Percentiles rank a stretch among this genome's conserved stretches.
These are phyloP conservation scores for Brachionus asplanchnoidis DNA, from an alignment of 1,140 invertebrate genomes.

Conservation along the genomic window DNA sequence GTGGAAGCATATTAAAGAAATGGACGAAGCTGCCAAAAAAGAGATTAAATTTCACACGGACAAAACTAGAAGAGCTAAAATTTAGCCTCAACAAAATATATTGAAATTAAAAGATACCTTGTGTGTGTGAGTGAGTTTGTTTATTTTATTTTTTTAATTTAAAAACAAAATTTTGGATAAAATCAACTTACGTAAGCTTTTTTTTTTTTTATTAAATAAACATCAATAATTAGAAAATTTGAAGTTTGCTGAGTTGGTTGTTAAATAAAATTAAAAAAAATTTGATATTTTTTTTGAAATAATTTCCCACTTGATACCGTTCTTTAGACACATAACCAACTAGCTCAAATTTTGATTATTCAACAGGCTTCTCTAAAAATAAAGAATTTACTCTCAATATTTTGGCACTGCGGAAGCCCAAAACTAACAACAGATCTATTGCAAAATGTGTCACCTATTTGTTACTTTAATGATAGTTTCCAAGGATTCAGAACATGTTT, in stretches of 20 bases:
- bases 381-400: background rate
- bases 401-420: background rate
- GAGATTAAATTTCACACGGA: background rate
- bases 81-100: background rate
- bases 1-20: slow-evolving; percentile 25
- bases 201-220: background rate
- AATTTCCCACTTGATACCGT: background rate
- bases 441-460: background rate
- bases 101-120: background rate
- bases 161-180: background rate
- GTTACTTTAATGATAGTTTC: background rate
- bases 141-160: background rate
- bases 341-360: background rate
- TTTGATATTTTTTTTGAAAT: background rate
- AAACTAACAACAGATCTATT: background rate
- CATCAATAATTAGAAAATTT: background rate
- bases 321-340: background rate
- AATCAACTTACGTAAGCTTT: background rate
- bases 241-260: background rate
- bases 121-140: background rate
- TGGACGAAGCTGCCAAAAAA: background rate
- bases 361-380: background rate
- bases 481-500: background rate
- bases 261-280: background rate
- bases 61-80: background rate